These are phyloP conservation scores for Montipora capitata DNA, from an alignment of 92 coral and sea anemone species.

Conservation along the genomic window DNA sequence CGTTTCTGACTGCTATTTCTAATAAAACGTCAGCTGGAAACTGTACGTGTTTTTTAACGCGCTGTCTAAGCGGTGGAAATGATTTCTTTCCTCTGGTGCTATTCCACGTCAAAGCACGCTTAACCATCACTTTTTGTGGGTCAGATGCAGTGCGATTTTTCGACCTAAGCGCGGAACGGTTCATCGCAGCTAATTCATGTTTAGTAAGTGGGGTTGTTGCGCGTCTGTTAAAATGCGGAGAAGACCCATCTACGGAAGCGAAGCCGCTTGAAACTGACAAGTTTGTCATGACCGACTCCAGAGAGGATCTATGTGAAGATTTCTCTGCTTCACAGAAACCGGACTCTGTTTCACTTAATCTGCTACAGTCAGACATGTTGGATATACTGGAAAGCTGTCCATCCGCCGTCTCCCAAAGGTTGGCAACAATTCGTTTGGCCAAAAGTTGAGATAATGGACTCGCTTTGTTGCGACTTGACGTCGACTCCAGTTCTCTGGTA, in stretches of 20 bases:
- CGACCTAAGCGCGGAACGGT: constrained; percentile 1
- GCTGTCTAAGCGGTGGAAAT: constrained; percentile 15
- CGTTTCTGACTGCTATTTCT: constrained; percentile 77
- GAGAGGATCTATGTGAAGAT: constrained; percentile 27
- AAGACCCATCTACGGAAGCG: constrained; percentile 26
- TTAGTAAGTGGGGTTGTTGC: constrained; percentile 73
- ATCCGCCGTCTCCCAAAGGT: constrained; percentile 64
- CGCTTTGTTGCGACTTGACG: constrained; percentile 52
- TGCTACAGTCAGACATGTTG: constrained; percentile 81
- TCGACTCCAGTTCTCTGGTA: constrained; percentile 66
- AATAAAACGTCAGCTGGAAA: constrained; percentile 80
- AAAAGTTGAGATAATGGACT: constrained; percentile 31
- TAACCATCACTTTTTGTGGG: constrained; percentile 11
- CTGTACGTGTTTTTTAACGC: constrained; percentile 64
- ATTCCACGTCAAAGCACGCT: constrained; percentile 40
- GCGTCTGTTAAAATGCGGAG: constrained; percentile 52
- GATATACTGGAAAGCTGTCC: constrained; percentile 76
- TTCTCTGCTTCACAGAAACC: constrained; percentile 82
- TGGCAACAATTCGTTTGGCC: constrained; percentile 47
- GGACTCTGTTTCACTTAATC: constrained; percentile 73
- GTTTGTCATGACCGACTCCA: constrained; percentile 63
- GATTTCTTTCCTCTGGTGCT: neutral
- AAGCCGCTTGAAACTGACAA: constrained; percentile 25
- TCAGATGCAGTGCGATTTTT: constrained; percentile 26
- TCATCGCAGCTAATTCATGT: constrained; percentile 61